Base-by-base conservation (phyloP, 2,888 invertebrate genomes). In the Pristionchus maxplancki region DNA sequence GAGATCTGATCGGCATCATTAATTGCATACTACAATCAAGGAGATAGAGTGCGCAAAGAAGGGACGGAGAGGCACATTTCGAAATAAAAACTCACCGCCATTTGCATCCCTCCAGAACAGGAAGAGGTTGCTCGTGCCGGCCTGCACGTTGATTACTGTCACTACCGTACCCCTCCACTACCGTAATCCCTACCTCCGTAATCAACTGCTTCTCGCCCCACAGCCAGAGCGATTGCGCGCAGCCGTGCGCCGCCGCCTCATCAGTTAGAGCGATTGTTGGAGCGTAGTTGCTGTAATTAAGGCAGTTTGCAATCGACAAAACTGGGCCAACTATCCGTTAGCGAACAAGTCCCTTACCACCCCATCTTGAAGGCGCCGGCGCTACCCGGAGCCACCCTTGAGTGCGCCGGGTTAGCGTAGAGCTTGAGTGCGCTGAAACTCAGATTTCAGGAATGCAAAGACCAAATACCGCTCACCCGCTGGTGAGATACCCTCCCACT, bases 71-170 rank as follows among this genome's bases (percentile, higher is more conserved):
- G 58, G 17, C 5, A 5, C 9, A 58, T 58, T 17, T 20, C 20
- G 17, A 8, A 58, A 28, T 24, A 44, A 6, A 1, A n/a, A n/a
- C 64, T 48, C 95, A 97, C 97, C 97, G 96, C 98, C 98, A 94
- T 97, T 96, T 87, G 97, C 97, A 94, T 98, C 97, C 90, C 97
- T 96, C 95, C 96, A 97, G 93, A 97, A 96, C 95, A 97, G 96
- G 95, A 98, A 98, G 87, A 99, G 96, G 95, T 99, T 99, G 98
- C 99, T 99, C 20, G 98, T 97, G 84, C 98, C 98, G 64, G 86
- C 86, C 86, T 87, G 86, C 6, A 53, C 31, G 13, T 6, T 37
- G 8, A 24, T 78, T 78, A 34, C 37, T 17, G 9, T 31, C 5
- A 17, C 34, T 37, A 17, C 74, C 37, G 17, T 37, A 17, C 9